Percentiles rank a stretch among this genome's conserved stretches.
These are phyloP conservation scores for Chouioia cunea DNA, from an alignment of 2,888 invertebrate genomes.

Conservation along the genomic window DNA sequence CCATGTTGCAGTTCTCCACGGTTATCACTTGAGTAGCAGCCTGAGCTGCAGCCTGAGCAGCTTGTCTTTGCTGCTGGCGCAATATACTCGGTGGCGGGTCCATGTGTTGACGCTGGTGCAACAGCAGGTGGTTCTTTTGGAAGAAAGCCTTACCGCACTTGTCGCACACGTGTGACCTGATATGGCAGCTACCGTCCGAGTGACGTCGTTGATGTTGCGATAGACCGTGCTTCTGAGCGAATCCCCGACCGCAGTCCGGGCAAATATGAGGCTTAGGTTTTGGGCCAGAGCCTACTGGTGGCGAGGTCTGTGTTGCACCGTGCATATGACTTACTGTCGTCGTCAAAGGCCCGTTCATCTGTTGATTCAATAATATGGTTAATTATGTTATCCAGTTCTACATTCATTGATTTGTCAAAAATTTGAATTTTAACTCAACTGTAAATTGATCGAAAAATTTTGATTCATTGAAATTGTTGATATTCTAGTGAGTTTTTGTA, in stretches of 20 bases:
- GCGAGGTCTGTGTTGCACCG: slow-evolving; percentile 67
- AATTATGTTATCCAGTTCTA: too few relatives aligned
- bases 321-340: slow-evolving; percentile 66
- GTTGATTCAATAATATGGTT: slow-evolving; percentile 27
- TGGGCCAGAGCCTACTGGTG: slow-evolving; percentile 62
- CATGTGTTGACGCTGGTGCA: slow-evolving; percentile 86
- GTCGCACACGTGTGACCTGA: slow-evolving; percentile 83
- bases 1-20: slow-evolving; percentile 46
- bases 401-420: too few relatives aligned
- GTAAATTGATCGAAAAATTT: too few relatives aligned
- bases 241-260: slow-evolving; percentile 84
- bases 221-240: slow-evolving; percentile 85
- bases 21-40: slow-evolving; percentile 53
- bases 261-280: slow-evolving; percentile 84
- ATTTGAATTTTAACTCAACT: too few relatives aligned
- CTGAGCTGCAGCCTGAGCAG: slow-evolving; percentile 66
- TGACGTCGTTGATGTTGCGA: slow-evolving; percentile 85
- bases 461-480: too few relatives aligned
- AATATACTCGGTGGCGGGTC: slow-evolving; percentile 73
- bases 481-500: too few relatives aligned
- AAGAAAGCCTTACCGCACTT: slow-evolving; percentile 89
- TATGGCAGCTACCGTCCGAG: slow-evolving; percentile 83
- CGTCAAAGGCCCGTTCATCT: slow-evolving; percentile 67
- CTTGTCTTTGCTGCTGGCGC: slow-evolving; percentile 66
- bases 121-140: slow-evolving; percentile 86